Percentiles rank a stretch among this genome's conserved stretches.
These are phyloP conservation scores for Rhabditoides inermis DNA, from an alignment of 2,888 invertebrate genomes.

Conservation along the genomic window DNA sequence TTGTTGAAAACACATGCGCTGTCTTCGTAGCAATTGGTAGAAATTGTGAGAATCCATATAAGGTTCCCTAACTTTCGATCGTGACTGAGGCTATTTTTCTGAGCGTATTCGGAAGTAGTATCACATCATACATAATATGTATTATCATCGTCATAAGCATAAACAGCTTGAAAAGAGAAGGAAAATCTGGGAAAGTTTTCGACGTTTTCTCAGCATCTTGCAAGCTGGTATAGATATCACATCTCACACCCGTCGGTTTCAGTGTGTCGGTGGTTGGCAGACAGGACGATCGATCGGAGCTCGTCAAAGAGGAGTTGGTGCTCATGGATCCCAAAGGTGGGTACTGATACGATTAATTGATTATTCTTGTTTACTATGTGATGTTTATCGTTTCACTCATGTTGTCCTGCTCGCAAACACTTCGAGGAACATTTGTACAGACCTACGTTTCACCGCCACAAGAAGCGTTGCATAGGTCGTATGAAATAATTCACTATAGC, in stretches of 20 bases:
- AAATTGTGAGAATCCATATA: no score
- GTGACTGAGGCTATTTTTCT: background rate
- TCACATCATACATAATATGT: background rate
- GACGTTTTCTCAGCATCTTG: background rate
- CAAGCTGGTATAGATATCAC: background rate
- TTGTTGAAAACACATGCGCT: no score
- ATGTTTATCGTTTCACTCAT: no score
- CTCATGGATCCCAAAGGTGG: slow-evolving; percentile 40
- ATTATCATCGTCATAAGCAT: background rate
- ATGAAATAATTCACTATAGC: no score
- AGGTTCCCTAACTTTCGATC: no score
- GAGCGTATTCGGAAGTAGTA: background rate
- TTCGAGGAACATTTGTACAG: no score
- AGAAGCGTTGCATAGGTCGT: no score
- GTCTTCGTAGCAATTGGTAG: no score
- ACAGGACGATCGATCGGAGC: slow-evolving; percentile 29
- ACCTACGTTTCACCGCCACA: no score
- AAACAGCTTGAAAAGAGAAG: background rate
- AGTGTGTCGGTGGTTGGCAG: slow-evolving; percentile 45
- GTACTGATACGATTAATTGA: background rate
- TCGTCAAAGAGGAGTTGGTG: slow-evolving; percentile 46
- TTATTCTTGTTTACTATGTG: no score
- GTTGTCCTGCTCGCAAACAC: no score
- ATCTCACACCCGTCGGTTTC: slow-evolving; percentile 5
- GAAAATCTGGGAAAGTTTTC: no score